These are phyloP conservation scores for Xestoiulus laeticollis DNA, from an alignment of 2,888 invertebrate species.

Conservation along the genomic window DNA sequence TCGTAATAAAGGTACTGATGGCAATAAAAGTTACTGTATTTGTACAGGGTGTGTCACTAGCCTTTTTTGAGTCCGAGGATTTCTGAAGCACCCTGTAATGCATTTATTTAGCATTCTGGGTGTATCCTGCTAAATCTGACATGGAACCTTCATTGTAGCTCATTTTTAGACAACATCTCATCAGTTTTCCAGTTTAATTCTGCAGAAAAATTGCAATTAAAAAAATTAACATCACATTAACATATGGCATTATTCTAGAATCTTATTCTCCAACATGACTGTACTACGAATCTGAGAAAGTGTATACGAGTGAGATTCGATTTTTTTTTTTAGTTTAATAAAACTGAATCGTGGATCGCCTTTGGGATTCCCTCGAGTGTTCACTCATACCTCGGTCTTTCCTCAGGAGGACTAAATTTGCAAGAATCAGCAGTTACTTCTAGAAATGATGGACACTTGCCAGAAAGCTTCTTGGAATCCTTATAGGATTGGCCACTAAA, in stretches of 20 bases:
- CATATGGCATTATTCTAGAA: no score
- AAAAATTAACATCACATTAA: no score
- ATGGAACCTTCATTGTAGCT: no score
- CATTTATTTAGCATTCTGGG: background rate
- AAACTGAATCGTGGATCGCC: background rate
- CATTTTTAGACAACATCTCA: no score
- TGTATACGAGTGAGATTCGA: background rate
- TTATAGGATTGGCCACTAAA: background rate
- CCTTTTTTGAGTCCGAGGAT: background rate
- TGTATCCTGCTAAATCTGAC: no score
- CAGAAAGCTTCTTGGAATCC: slow-evolving; percentile 7
- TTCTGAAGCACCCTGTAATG: background rate
- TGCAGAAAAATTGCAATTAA: no score
- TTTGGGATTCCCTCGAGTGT: background rate
- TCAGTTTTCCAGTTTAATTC: no score
- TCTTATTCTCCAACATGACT: no score
- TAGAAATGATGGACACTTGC: background rate
- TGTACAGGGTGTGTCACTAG: background rate
- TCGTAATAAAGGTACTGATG: background rate
- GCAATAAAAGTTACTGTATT: background rate
- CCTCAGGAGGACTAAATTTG: background rate
- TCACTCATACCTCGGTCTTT: background rate
- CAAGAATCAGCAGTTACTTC: background rate
- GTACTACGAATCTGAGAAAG: background rate
- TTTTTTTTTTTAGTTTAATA: background rate